Evolutionary conservation across 2,888 invertebrate genomes (phyloP), one percentile per base, ranked within the genome.

Genomic region (Drosophila colorata): DNA sequence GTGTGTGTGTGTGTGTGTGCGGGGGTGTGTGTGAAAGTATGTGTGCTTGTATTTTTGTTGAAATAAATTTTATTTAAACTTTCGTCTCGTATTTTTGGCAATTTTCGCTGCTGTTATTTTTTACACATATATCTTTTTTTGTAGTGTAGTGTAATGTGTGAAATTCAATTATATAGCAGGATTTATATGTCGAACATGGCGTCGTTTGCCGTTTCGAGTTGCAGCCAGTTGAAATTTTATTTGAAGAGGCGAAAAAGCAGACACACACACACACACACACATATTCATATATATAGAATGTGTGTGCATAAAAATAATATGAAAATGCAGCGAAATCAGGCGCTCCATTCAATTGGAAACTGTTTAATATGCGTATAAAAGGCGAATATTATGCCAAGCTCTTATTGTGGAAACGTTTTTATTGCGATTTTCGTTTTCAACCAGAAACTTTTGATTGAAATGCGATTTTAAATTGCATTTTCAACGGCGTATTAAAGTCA

Each of bases 41-140:
- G 44, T 47, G 65, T 41, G 65, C 37, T 51, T 68, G 65, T 76
- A 72, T 83, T 85, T 84, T 82, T 85, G 80, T 80, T 85, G 80
- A 87, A 87, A 87, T 86, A 86, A 86, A 86, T 85, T 86, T 85
- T 86, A 86, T 86, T 87, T 86, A 86, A 86, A 82, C 87, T 86
- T 83, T 86, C 74, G 80, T 80, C 78, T 80, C 75, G 70, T 69
- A 68, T 80, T 70, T 73, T 73, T 69, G 60, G 69, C 66, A 72
- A 74, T 61, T 59, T 69, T 59, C 41, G 55, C 47, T 43, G 16
- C 52, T 47, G 38, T 64, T 52, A 41, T 43, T 33, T 46, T 31
- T 28, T 11, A 13, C 40, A 41, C 7, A 9, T 55, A 7, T 59
- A 44, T 58, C 51, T 69, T 52, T 61, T 57, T 51, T 55, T 55